Conservation (phyloP, 2,888 invertebrate species). For the Drosophila anomelani region DNA sequence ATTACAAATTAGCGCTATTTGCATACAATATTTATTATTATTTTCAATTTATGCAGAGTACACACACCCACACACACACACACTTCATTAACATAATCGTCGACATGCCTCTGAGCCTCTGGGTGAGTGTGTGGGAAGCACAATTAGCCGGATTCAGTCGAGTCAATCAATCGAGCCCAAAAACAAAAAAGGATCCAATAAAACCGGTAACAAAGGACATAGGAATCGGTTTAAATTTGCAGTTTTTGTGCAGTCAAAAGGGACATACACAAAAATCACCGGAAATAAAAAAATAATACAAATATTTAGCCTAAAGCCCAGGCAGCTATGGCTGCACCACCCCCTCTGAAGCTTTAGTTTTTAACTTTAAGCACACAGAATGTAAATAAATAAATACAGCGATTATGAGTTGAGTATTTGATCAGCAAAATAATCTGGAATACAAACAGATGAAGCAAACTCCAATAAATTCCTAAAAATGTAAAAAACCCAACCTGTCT, state of each 20-base stretch:
- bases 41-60: constrained; percentile 34
- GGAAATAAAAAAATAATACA: background rate
- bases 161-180: constrained; percentile 20
- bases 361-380: too few species aligned
- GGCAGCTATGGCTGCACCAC: too few species aligned
- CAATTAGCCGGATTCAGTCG: constrained; percentile 38
- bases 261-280: too few species aligned
- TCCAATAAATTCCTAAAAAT: too few species aligned
- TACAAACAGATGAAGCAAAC: too few species aligned
- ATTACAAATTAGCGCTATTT: constrained; percentile 49
- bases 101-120: constrained; percentile 2
- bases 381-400: too few species aligned
- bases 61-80: constrained; percentile 11
- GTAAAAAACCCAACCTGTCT: too few species aligned
- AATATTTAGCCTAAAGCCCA: too few species aligned
- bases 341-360: too few species aligned
- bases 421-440: background rate
- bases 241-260: constrained; percentile 16
- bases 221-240: constrained; percentile 6
- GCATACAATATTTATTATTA: constrained; percentile 44
- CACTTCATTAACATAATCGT: constrained; percentile 38
- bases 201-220: constrained; percentile 8
- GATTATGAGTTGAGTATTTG: background rate
- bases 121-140: constrained; percentile 27
- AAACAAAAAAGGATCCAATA: background rate